These are phyloP conservation scores for Beris morrisii DNA, from an alignment of 2,888 invertebrate genomes.

Conservation along the genomic window DNA sequence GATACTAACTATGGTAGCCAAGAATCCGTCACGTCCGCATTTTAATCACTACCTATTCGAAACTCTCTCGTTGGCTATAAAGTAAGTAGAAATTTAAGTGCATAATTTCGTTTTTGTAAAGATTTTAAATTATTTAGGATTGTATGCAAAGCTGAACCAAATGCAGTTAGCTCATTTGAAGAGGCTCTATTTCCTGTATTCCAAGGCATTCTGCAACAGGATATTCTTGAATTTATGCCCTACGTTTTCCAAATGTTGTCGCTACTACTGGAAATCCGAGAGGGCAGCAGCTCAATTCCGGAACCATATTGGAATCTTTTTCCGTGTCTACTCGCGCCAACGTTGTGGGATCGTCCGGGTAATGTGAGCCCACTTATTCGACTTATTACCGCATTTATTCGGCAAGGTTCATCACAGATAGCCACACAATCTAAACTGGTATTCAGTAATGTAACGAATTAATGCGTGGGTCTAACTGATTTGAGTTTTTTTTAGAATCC, in stretches of 20 bases:
- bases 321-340: conserved; percentile 85
- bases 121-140: conserved; percentile 60
- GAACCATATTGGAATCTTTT: conserved; percentile 87
- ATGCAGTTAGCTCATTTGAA: conserved; percentile 85
- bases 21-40: conserved; percentile 94
- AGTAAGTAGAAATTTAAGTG: conserved; percentile 58
- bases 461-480: conserved; percentile 6
- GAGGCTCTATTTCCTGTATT: conserved; percentile 92
- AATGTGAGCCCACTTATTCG: conserved; percentile 93
- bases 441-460: conserved; percentile 45
- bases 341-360: conserved; percentile 90
- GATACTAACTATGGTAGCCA: conserved; percentile 79
- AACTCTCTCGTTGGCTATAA: conserved; percentile 85
- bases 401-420: conserved; percentile 70
- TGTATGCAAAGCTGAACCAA: conserved; percentile 79
- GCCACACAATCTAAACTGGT: conserved; percentile 72
- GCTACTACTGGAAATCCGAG: conserved; percentile 78
- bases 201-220: conserved; percentile 90
- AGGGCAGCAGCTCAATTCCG: conserved; percentile 61
- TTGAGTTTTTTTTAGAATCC: conserved; percentile 61
- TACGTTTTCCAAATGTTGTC: conserved; percentile 98
- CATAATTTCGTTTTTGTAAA: conserved; percentile 8
- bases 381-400: conserved; percentile 85
- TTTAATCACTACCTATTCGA: conserved; percentile 99
- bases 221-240: conserved; percentile 92